phyloP scores from a whole-genome alignment of 2,888 invertebrate species.

The Plebejus melissa region DNA sequence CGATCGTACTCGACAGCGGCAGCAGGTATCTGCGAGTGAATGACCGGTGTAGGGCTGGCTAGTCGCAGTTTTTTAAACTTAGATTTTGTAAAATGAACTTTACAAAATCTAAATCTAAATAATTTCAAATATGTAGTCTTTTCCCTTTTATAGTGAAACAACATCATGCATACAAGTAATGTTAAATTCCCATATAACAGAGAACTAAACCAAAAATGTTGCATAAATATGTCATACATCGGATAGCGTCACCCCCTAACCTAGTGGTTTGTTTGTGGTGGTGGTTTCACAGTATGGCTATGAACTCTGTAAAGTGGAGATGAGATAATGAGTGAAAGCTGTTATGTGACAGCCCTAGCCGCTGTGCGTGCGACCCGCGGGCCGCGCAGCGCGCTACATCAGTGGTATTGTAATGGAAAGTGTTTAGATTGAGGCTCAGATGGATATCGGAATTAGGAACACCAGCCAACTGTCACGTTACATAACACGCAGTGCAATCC shows the following conservation, averaged over 20 bases:
- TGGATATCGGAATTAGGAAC: background rate
- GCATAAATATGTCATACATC: background rate
- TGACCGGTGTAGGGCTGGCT: constrained; percentile 23
- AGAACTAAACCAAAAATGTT: too few relatives aligned
- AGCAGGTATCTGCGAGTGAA: constrained; percentile 56
- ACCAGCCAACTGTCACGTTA: constrained; percentile 31
- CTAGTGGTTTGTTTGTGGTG: too few relatives aligned
- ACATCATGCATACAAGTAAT: too few relatives aligned
- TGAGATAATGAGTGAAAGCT: background rate
- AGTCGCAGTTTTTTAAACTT: background rate
- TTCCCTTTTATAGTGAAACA: too few relatives aligned
- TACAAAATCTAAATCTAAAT: too few relatives aligned
- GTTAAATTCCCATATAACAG: too few relatives aligned
- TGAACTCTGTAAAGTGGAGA: background rate
- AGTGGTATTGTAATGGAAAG: constrained; percentile 64
- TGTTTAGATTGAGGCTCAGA: constrained; percentile 42
- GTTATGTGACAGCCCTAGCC: constrained; percentile 45
- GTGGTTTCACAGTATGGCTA: background rate
- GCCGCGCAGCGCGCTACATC: constrained; percentile 46
- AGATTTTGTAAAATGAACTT: background rate
- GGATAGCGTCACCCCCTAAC: too few relatives aligned
- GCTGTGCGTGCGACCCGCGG: constrained; percentile 58
- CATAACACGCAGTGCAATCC: constrained; percentile 14
- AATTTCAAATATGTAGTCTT: too few relatives aligned
- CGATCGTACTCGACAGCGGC: constrained; percentile 59